Conservation (phyloP, 2,797 vertebrate species). For the Numenius phaeopus region DNA sequence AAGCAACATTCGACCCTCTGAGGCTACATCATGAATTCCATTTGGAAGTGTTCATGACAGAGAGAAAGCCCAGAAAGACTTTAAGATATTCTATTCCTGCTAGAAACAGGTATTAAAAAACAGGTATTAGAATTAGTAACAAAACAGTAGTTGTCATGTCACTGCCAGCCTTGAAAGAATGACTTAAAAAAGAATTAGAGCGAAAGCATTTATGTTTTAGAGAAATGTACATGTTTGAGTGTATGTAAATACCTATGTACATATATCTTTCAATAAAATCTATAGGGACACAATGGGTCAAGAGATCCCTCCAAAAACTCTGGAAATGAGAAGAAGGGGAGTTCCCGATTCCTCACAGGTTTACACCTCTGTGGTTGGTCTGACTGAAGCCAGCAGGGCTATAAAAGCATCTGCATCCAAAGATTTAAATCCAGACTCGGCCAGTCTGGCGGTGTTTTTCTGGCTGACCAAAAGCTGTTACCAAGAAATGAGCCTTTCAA, state of each 20-base stretch:
- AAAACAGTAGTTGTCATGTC: neutral
- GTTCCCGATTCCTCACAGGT: neutral
- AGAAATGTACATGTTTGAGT: neutral
- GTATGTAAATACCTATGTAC: neutral
- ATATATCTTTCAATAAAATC: neutral
- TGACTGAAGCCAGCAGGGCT: neutral
- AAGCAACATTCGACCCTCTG: neutral
- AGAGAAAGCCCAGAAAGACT: neutral
- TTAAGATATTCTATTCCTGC: neutral
- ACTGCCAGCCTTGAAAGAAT: neutral
- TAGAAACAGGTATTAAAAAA: neutral
- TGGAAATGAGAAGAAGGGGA: fast-evolving
- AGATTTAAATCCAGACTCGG: neutral
- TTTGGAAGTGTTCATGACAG: neutral
- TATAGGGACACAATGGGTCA: neutral
- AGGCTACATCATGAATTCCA: neutral
- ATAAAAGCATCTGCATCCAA: neutral
- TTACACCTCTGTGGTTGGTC: neutral
- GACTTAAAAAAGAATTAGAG: neutral
- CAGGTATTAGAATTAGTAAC: neutral
- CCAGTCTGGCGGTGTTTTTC: neutral
- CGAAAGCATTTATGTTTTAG: neutral
- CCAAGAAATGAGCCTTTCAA: neutral
- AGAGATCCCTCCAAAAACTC: neutral
- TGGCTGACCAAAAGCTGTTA: neutral